phyloP scores from a whole-genome alignment of 2,113 vertebrate species.

The Bostrychus sinensis region DNA sequence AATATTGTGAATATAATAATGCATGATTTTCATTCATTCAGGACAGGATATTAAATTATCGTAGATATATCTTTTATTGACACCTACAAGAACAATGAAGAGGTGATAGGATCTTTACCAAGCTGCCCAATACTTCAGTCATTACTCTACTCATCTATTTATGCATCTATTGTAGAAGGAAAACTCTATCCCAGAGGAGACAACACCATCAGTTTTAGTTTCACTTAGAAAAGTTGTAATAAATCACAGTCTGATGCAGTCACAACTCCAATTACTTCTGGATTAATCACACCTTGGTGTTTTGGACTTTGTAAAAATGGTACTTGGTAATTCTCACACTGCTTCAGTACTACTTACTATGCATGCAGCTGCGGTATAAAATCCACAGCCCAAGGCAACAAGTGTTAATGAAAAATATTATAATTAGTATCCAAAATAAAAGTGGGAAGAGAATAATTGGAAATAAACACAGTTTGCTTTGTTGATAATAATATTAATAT shows the following conservation, averaged over 20 bases:
- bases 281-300: constrained; percentile 26
- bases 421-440: not conserved
- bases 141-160: constrained; percentile 3
- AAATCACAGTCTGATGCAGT: constrained; percentile 9
- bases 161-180: constrained; percentile 14
- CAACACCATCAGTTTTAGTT: constrained; percentile 29
- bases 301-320: constrained; percentile 12
- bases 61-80: no score
- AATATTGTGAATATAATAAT: no score
- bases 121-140: not conserved
- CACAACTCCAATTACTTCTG: constrained; percentile 18
- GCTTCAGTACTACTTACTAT: constrained; percentile 17
- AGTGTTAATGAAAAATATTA: constrained; percentile 10
- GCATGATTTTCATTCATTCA: no score
- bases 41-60: no score
- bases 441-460: not conserved
- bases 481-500: not conserved
- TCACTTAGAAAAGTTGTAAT: constrained; percentile 19
- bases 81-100: not conserved
- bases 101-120: not conserved
- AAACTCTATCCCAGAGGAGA: constrained; percentile 25
- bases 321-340: not conserved
- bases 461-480: not conserved
- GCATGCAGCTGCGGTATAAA: not conserved
- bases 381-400: constrained; percentile 14